Evolutionary conservation across 2,888 invertebrate species (phyloP).

Genomic region (Zhengitettix transpicula): DNA sequence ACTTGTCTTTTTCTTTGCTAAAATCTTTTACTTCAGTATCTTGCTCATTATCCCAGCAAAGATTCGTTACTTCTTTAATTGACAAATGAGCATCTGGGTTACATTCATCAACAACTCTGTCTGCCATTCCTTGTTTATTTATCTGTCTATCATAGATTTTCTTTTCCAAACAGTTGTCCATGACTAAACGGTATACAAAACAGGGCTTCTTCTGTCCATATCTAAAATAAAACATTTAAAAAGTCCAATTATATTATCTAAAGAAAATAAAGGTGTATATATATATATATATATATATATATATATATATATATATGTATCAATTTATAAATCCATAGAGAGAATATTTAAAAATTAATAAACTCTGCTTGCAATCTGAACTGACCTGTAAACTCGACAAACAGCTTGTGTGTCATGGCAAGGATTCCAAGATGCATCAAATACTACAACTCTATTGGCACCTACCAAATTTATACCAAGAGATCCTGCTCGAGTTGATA

Average conservation of each 20-base stretch:
- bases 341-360: background rate
- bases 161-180: constrained; percentile 92
- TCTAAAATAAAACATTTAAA: constrained; percentile 22
- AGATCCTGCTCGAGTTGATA: constrained; percentile 92
- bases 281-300: background rate
- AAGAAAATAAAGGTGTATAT: background rate
- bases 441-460: constrained; percentile 91
- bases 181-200: constrained; percentile 89
- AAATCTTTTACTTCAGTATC: constrained; percentile 65
- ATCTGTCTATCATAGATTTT: constrained; percentile 98
- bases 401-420: constrained; percentile 97
- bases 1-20: constrained; percentile 50
- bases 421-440: constrained; percentile 99
- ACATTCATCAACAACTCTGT: constrained; percentile 94
- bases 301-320: background rate
- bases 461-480: constrained; percentile 94
- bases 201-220: constrained; percentile 91
- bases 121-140: constrained; percentile 95
- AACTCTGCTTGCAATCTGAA: background rate
- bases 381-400: constrained; percentile 71
- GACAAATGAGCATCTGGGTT: constrained; percentile 89
- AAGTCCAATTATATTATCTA: background rate
- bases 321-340: background rate
- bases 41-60: constrained; percentile 80
- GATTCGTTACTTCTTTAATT: constrained; percentile 73